These are phyloP conservation scores for Lumbricus terrestris DNA, from an alignment of 2,888 invertebrate species.

Conservation along the genomic window DNA sequence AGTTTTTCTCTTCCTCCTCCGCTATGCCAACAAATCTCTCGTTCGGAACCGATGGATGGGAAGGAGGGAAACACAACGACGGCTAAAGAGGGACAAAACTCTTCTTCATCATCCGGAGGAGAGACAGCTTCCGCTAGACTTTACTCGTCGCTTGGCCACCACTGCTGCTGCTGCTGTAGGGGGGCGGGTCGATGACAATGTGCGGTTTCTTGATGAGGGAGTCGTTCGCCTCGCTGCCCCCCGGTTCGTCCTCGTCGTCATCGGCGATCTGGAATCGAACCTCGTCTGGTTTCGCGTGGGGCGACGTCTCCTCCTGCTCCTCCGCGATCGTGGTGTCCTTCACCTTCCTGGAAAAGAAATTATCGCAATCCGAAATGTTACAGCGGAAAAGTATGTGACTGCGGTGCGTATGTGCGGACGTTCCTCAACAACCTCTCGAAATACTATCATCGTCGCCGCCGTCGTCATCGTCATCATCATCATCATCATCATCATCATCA, in stretches of 20 bases:
- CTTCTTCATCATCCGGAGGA: background rate
- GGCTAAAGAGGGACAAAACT: background rate
- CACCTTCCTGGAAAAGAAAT: background rate
- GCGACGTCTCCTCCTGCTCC: background rate
- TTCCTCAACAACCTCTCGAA: too few relatives aligned
- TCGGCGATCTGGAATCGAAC: conserved; percentile 46
- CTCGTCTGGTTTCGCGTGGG: conserved; percentile 30
- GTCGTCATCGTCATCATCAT: too few relatives aligned
- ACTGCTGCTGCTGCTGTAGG: background rate
- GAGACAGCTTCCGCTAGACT: conserved; percentile 4
- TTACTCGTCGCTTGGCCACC: background rate
- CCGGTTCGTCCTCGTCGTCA: conserved; percentile 35
- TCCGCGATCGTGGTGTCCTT: conserved; percentile 4
- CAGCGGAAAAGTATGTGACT: too few relatives aligned
- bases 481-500: too few relatives aligned
- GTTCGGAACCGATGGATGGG: background rate
- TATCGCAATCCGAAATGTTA: background rate
- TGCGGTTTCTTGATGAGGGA: conserved; percentile 24
- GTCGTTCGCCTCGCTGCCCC: conserved; percentile 22
- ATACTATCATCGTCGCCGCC: too few relatives aligned
- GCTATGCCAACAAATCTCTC: background rate
- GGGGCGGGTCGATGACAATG: conserved; percentile 36
- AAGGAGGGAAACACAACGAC: background rate
- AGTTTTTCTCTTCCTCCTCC: background rate
- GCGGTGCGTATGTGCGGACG: too few relatives aligned